These are phyloP conservation scores for rat (Rattus norvegicus) DNA, from an alignment of 2,113 vertebrate genomes.

Conservation along the genomic window GRCr8 NC_086029.1:48134001-48134500, in stretches of 20 bases:
- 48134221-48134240: neutral
- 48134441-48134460: rapidly evolving
- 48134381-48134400: rapidly evolving
- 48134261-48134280: neutral
- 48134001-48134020: neutral
- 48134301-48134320: rapidly evolving
- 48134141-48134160: neutral
- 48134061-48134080: too few species aligned
- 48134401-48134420: rapidly evolving
- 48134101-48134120: neutral
- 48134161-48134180: neutral
- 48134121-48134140: neutral
- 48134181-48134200: neutral
- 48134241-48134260: neutral
- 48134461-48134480: neutral
- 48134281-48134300: rapidly evolving
- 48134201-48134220: neutral
- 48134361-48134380: neutral
- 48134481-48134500: too few species aligned
- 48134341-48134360: rapidly evolving
- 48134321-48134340: neutral
- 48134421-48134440: rapidly evolving
- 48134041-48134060: neutral
- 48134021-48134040: neutral
- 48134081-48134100: neutral